These are phyloP conservation scores for Anaspis maculata DNA, from an alignment of 2,888 invertebrate genomes.

Conservation along the genomic window DNA sequence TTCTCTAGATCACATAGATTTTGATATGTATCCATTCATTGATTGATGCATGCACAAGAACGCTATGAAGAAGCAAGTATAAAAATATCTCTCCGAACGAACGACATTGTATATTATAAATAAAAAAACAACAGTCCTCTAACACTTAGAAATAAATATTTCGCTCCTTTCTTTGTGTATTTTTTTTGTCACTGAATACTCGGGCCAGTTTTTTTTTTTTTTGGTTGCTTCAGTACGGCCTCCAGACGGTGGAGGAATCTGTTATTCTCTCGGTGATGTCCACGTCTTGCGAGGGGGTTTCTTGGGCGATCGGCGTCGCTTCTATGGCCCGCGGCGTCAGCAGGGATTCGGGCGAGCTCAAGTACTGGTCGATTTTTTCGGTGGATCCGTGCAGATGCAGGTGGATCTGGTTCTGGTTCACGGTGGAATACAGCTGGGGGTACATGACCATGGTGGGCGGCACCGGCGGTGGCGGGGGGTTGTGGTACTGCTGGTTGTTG, in stretches of 20 bases:
- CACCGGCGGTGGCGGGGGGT: constrained; percentile 50
- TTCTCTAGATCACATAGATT: constrained; percentile 26
- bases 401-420: constrained; percentile 82
- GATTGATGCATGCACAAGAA: constrained; percentile 8
- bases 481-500: constrained; percentile 54
- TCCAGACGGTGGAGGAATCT: constrained; percentile 57
- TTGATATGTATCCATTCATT: constrained; percentile 21
- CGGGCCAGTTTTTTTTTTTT: too few relatives aligned
- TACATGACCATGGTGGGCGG: constrained; percentile 64
- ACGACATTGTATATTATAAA: constrained; percentile 11
- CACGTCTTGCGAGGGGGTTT: background rate
- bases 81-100: constrained; percentile 12
- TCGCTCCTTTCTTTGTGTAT: too few relatives aligned
- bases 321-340: constrained; percentile 50
- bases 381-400: constrained; percentile 62
- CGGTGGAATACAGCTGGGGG: constrained; percentile 74
- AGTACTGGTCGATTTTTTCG: constrained; percentile 58
- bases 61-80: constrained; percentile 12
- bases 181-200: too few relatives aligned
- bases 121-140: too few relatives aligned
- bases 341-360: constrained; percentile 24
- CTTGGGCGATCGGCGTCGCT: constrained; percentile 46
- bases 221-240: constrained; percentile 53
- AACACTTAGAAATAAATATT: too few relatives aligned
- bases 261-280: background rate